Evolutionary conservation across 2,888 invertebrate genomes (phyloP), one percentile per base, ranked within the genome.

Genomic region (Limnephilus marmoratus): DNA sequence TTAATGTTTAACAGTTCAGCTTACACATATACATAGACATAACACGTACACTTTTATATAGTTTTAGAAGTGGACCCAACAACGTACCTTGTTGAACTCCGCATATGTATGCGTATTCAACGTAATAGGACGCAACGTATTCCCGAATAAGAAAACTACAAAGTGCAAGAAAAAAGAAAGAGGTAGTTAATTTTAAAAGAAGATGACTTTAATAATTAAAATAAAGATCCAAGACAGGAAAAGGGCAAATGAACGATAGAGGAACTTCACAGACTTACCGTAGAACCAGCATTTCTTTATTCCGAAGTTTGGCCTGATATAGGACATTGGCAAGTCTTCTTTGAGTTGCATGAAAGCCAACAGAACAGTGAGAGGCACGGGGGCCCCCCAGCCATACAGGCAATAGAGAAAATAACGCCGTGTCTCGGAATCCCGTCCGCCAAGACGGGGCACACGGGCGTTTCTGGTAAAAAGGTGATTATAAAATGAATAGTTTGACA

Each of bases 351-450:
- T 41, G 41, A 41, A 41, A 4, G 96, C 94, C 5, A 96, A 96
- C 83, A 96, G 91, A 0, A 94, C 95, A 0, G 97, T 96, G 85
- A 97, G 95, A 0, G 97, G 24, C 0, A 96, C 91, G 0, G 98
- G 97, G 41, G 96, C 95, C 0, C 97, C 97, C 97, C 97, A 97
- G 0, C 97, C 97, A 94, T 98, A 98, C 11, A 96, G 94, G 12
- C 97, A 97, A 94, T 98, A 98, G 88, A 97, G 94, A 0, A 96
- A 94, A 94, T 98, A 97, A 88, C 97, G 96, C 94, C 96, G 96
- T 49, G 95, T 95, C 94, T 97, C 96, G 7, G 94, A 92, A 4
- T 37, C 34, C 34, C 68, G 95, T 18, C 96, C 96, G 11, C 83
- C 83, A 37, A 37, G 9, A 34, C 24, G 83, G 18, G 83, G 37